Percentiles rank a stretch among this genome's conserved stretches.
Evolutionary conservation across 2,888 invertebrate species (phyloP).

Genomic region (Nymphalis polychloros): DNA sequence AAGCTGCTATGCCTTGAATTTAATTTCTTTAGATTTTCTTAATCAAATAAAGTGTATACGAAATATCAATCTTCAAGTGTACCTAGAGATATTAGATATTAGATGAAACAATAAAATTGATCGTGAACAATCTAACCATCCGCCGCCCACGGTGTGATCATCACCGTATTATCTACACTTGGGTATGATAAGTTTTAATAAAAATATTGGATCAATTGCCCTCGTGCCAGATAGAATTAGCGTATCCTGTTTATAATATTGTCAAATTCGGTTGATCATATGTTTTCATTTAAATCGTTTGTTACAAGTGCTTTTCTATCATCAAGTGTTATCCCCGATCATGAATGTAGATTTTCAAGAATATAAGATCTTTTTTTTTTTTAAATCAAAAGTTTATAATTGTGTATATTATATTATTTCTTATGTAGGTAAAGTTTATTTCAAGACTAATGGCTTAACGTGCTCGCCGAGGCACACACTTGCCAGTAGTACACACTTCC

Average conservation of each 20-base stretch:
- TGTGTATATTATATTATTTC: too few species aligned
- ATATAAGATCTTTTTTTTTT: too few species aligned
- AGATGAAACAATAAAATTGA: constrained; percentile 63
- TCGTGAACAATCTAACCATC: constrained; percentile 64
- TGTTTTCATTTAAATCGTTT: too few species aligned
- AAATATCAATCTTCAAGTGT: constrained; percentile 41
- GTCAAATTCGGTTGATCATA: not conserved
- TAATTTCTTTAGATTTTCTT: not conserved
- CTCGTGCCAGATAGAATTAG: not conserved
- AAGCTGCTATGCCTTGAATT: not conserved
- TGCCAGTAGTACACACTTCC: too few species aligned
- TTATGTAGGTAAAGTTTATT: too few species aligned
- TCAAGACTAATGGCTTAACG: too few species aligned
- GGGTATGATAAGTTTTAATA: constrained; percentile 23
- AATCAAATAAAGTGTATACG: not conserved
- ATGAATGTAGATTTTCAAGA: too few species aligned
- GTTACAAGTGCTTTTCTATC: too few species aligned
- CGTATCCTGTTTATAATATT: constrained; percentile 1
- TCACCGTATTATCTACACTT: constrained; percentile 28
- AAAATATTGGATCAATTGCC: constrained; percentile 22
- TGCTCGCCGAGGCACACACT: too few species aligned
- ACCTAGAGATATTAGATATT: constrained; percentile 49
- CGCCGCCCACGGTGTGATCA: constrained; percentile 40
- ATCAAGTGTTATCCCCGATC: too few species aligned
- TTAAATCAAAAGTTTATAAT: too few species aligned